Base-by-base conservation (phyloP, 2,888 invertebrate species). In the Dolichomitus sp. region DNA sequence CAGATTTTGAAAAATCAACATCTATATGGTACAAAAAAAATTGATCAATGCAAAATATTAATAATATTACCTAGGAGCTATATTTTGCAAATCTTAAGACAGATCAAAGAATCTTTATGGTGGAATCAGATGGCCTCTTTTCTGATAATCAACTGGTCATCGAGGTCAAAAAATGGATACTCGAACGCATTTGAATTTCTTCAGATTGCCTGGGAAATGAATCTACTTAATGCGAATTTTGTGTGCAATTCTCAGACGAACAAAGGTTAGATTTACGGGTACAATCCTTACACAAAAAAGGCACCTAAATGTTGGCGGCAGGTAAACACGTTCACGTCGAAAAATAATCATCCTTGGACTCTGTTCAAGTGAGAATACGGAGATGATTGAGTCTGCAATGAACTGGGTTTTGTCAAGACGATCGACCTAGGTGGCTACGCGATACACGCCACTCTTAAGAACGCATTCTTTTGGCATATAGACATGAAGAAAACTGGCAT, bases 71-170 rank as follows among this genome's bases (percentile, higher is more conserved):
- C n/a, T n/a, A n/a, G n/a, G n/a, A n/a, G n/a, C n/a, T n/a, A n/a
- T n/a, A n/a, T 76, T 1, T 11, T 14, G 37, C 9, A 2, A 23
- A 7, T 50, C 2, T 50, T 76, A 17, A 14, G 50, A 19, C 4
- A 59, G 5, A n/a, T 84, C 2, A 85, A 50, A 40, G 80, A 52
- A 14, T 82, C 86, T 12, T 45, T 65, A 7, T 83, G 83, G 75
- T 88, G 88, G 88, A 87, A 88, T 63, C 61, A 80, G 17, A 69
- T 37, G 33, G 86, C 75, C 9, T 33, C 73, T 0, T 86, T 83
- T 33, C 45, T 81, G 37, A 27, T 88, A 11, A 6, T 83, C 40
- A 73, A n/a, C n/a, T n/a, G 85, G 17, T 19, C 23, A 23, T 19
- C 42, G 4, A 52, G 50, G 11, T 17, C 54, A 4, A 50, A 40